These are phyloP conservation scores for Stegodyphus mimosarum DNA, from an alignment of 1,140 invertebrate species.

Conservation along the genomic window DNA sequence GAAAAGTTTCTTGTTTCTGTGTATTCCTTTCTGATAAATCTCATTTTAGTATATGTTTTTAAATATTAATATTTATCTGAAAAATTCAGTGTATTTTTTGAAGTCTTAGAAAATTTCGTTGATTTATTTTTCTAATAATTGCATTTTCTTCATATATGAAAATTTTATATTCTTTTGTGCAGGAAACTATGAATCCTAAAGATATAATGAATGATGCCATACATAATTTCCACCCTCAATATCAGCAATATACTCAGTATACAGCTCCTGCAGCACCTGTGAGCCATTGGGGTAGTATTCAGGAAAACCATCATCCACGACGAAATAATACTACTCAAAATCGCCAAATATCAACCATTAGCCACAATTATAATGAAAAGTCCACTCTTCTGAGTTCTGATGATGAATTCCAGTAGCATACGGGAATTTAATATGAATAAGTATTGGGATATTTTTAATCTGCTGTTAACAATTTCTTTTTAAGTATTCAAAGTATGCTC, in stretches of 20 bases:
- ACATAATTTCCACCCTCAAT: slow-evolving; percentile 99
- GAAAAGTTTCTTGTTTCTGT: too few species aligned
- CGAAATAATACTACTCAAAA: slow-evolving; percentile 31
- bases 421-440: too few species aligned
- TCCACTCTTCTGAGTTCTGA: slow-evolving; percentile 96
- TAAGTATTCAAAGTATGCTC: too few species aligned
- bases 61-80: not conserved
- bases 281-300: slow-evolving; percentile 49
- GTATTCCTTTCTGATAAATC: not conserved
- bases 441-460: too few species aligned
- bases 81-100: not conserved
- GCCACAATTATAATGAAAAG: slow-evolving; percentile 87
- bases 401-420: slow-evolving; percentile 90
- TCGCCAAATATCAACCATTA: slow-evolving; percentile 63
- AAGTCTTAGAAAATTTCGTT: too few species aligned
- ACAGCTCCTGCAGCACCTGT: slow-evolving; percentile 76
- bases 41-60: not conserved
- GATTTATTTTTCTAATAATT: too few species aligned
- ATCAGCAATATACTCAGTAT: slow-evolving; percentile 99
- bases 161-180: slow-evolving; percentile 65
- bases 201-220: slow-evolving; percentile 99
- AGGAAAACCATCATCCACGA: slow-evolving; percentile 40
- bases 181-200: slow-evolving; percentile 99
- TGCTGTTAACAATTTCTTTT: too few species aligned
- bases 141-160: too few species aligned